Evolutionary conservation across 1,140 invertebrate genomes (phyloP).

Genomic region (Zaprionus kolodkinae): DNA sequence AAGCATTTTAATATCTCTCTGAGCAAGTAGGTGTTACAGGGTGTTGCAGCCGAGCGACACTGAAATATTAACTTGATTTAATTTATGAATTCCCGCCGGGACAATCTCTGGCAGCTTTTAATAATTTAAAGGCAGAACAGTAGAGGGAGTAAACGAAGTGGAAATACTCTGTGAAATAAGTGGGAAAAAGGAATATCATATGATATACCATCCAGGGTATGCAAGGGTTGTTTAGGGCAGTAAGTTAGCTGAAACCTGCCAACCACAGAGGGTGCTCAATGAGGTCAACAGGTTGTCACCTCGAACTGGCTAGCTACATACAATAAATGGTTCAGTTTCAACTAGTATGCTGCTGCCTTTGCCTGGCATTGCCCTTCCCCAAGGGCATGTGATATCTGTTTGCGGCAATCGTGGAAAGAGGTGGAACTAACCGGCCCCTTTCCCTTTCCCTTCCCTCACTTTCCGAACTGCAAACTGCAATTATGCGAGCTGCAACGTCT

Average conservation of each 20-base stretch:
- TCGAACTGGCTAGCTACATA: not conserved
- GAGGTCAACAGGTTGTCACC: not conserved
- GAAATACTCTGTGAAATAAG: not conserved
- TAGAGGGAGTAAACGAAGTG: not conserved
- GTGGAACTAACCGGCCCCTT: constrained; percentile 25
- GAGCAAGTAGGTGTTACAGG: constrained; percentile 69
- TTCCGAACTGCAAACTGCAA: constrained; percentile 46
- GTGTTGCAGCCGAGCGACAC: constrained; percentile 56
- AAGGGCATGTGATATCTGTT: constrained; percentile 50
- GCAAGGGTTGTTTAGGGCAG: not conserved
- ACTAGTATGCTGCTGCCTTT: not conserved
- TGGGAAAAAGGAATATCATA: not conserved
- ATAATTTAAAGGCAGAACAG: constrained; percentile 22
- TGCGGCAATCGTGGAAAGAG: constrained; percentile 10
- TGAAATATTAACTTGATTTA: constrained; percentile 83
- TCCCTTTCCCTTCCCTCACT: not conserved
- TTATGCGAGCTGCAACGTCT: constrained; percentile 59
- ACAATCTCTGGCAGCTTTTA: constrained; percentile 23
- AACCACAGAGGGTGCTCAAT: not conserved
- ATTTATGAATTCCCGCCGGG: constrained; percentile 73
- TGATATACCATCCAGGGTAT: not conserved
- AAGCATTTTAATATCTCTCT: constrained; percentile 81
- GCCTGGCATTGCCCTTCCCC: constrained; percentile 53
- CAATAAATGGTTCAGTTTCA: constrained; percentile 9
- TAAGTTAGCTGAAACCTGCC: not conserved